Conservation (phyloP, 2,113 vertebrate genomes). For the Chlorodrepanis virens region DNA sequence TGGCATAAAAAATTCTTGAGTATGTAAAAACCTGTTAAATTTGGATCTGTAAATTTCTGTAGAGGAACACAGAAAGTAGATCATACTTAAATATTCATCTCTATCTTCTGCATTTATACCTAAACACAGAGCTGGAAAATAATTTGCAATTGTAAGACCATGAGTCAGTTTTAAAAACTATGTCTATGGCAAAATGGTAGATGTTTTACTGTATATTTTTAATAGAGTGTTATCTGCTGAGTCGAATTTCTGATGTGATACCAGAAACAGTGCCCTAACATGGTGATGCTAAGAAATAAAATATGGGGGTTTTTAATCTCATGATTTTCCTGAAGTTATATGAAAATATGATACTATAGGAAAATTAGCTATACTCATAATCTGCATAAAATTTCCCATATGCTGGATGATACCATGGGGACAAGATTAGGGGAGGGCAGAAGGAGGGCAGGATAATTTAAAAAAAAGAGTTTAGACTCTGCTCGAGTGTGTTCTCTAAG, state of each 20-base stretch:
- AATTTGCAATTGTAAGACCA: neutral
- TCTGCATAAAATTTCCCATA: neutral
- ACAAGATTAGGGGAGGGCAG: neutral
- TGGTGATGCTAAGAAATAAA: neutral
- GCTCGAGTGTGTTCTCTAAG: neutral
- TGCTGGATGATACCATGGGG: neutral
- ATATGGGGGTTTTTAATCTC: fast-evolving
- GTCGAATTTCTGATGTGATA: neutral
- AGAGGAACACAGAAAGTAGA: neutral
- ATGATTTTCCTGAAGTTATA: neutral
- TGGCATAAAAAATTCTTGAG: neutral
- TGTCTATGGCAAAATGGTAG: neutral
- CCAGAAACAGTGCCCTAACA: neutral
- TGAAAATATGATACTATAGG: neutral
- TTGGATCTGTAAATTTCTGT: neutral
- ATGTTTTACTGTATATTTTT: neutral
- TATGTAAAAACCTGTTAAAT: neutral
- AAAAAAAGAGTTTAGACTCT: neutral
- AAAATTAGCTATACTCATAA: neutral
- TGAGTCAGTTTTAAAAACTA: neutral
- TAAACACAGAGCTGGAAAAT: neutral
- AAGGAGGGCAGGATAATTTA: neutral
- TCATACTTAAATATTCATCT: neutral
- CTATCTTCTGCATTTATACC: neutral
- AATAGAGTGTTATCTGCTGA: neutral